Base-by-base conservation (phyloP, 2,888 invertebrate species). In the Ennomos erosarius region DNA sequence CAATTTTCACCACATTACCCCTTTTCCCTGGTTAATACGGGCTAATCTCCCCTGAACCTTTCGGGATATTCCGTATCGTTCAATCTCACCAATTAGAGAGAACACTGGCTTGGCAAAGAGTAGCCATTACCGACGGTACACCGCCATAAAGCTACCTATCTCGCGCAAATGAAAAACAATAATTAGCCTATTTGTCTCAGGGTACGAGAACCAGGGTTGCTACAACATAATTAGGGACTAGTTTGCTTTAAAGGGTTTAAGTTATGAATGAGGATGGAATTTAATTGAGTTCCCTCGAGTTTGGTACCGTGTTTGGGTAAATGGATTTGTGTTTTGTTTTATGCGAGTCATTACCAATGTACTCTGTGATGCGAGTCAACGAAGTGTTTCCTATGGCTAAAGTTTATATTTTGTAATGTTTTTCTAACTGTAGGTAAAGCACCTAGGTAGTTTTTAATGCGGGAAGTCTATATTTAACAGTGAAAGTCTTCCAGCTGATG, bases 81-180 rank as follows among this genome's bases (percentile, higher is more conserved):
- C 68, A 71, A 70, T 70, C 69, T 66, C 66, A 61, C 70, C 71
- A 76, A 76, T 74, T 74, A 70, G 65, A 50, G 64, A 67, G 63
- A 70, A 69, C 68, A 62, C 68, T 63, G 69, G 58, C 62, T 72
- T 70, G 73, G 73, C 75, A 71, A 65, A 65, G 70, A 63, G 61
- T 61, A 49, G 55, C 61, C 55, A 62, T 71, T 72, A 57, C 55
- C 53, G 56, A 11, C 51, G 59, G 58, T 54, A 54, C 35, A 51
- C 46, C 33, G 50, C 59, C 38, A 51, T 60, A 60, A 60, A 55
- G 47, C 51, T 43, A 60, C 59, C 59, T 55, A 55, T 55, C 57
- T 56, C 10, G 39, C 39, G 53, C 77, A 78, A 82, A 82, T 80
- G 80, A 79, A 81, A 79, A 79, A 84, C 79, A 78, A 74, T 81